Percentiles rank a stretch among this genome's conserved stretches.
Conservation (phyloP, 1,140 invertebrate species). For the Meloidogyne hapla region DNA sequence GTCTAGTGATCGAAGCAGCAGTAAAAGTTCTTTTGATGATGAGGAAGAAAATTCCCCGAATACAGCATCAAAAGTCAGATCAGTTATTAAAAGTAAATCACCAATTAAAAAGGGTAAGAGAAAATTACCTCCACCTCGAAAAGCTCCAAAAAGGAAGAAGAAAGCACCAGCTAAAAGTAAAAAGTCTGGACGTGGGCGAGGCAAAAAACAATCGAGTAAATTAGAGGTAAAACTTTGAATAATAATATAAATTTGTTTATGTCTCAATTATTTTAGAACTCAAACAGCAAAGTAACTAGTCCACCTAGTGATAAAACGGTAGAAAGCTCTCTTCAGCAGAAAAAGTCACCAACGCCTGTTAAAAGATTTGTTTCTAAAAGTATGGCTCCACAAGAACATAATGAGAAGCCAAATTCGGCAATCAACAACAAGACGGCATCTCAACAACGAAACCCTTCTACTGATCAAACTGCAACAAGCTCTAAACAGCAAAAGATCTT, state of each 20-base stretch:
- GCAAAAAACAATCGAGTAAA: not conserved
- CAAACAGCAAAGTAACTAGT: not conserved
- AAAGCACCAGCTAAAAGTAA: conserved; percentile 17
- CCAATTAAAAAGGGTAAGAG: conserved; percentile 10
- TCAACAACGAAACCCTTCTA: not conserved
- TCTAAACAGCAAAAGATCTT: not conserved
- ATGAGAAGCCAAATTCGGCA: not conserved
- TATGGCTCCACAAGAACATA: not conserved
- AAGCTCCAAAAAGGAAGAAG: not conserved
- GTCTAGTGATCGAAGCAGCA: not conserved
- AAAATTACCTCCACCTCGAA: conserved; percentile 18
- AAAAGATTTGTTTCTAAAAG: not conserved
- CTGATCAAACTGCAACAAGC: not conserved
- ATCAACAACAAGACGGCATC: not conserved
- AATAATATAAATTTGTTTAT: not conserved
- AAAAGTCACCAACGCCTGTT: not conserved
- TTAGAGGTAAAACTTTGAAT: not conserved
- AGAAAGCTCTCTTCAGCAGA: not conserved
- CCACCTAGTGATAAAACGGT: not conserved
- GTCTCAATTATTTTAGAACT: not conserved
- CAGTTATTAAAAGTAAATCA: not conserved
- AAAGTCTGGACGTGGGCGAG: not conserved
- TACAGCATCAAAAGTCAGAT: not conserved
- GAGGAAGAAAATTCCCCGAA: conserved; percentile 29
- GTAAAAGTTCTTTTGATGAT: conserved; percentile 14